phyloP scores from a whole-genome alignment of 2,888 invertebrate species.

The Morpho achilles region DNA sequence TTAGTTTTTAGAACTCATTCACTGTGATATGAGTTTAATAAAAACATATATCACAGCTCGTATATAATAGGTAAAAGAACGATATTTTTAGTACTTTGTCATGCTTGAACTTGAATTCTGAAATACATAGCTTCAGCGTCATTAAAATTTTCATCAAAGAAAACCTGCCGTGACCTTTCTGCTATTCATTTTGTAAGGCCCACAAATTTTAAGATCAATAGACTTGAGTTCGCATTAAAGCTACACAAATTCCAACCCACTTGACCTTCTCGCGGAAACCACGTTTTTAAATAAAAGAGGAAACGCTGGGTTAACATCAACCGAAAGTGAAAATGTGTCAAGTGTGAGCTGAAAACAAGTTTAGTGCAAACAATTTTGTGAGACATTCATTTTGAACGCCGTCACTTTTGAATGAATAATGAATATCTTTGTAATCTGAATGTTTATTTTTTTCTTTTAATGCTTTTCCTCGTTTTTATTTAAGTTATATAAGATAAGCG shows the following conservation, averaged over 20 bases:
- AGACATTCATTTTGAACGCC: conserved; percentile 21
- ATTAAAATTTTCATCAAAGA: conserved; percentile 9
- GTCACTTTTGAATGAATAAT: conserved; percentile 24
- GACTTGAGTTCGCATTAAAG: conserved; percentile 16
- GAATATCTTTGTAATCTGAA: conserved; percentile 13
- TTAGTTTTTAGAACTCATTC: too few relatives aligned
- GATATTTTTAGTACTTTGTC: neutral
- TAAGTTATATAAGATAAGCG: neutral
- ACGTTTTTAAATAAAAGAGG: conserved; percentile 35
- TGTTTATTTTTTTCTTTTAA: neutral
- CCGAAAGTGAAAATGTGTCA: conserved; percentile 70
- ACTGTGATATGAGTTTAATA: too few relatives aligned
- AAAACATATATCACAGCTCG: too few relatives aligned
- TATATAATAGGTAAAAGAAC: too few relatives aligned
- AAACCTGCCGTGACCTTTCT: conserved; percentile 19
- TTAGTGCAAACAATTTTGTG: conserved; percentile 14
- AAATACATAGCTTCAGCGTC: neutral
- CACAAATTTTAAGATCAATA: conserved; percentile 15
- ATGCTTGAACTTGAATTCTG: neutral
- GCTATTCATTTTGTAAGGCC: conserved; percentile 1
- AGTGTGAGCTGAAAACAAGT: conserved; percentile 40
- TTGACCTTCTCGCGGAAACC: conserved; percentile 39
- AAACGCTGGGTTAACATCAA: conserved; percentile 33
- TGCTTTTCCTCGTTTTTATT: too few relatives aligned
- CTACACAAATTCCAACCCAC: conserved; percentile 27